Base-by-base conservation (phyloP, 2,113 vertebrate species). In the Alethe diademata region DNA sequence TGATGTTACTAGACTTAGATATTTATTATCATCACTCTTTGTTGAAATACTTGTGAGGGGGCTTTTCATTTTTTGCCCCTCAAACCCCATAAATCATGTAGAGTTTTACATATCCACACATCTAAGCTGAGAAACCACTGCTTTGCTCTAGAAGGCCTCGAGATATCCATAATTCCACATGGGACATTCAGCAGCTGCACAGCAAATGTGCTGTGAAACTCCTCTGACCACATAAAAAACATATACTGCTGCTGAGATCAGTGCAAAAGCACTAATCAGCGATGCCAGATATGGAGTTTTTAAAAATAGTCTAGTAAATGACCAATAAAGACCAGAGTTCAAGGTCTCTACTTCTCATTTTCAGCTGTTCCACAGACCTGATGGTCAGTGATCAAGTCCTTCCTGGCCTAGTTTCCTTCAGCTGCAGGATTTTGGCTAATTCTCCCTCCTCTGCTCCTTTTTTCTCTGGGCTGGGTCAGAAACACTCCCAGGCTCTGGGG, bases 51-150 rank as follows among this genome's bases (percentile, higher is more conserved):
- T 92, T 53, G 8, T 31, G 25, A 4, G 45, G 14, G 35, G 10
- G 14, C 6, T 58, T 71, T 25, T 47, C 6, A 7, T 43, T 23
- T 36, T n/a, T 20, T 5, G 5, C 2, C 3, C 31, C 11, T 1
- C 7, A 8, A 50, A 0, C 1, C 4, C 3, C 23, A 22, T 53
- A 11, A 8, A 48, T 71, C 29, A 53, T 2, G 22, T 3, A 4
- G 20, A 54, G 13, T 35, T 90, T 85, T 36, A 75, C 0, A 2
- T 25, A 5, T 75, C 7, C 53, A 14, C 16, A 56, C 19, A 26
- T 36, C 35, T 18, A 26, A 67, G 36, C 8, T 1, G 1, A 40
- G 50, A 36, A 5, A 38, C 9, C 23, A 19, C 17, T 0, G 1
- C 16, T 57, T 22, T 78, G 43, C 38, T 74, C 75, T 7, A 28